A percentile compares a stretch with the other conserved stretches of the same genome.
These are phyloP conservation scores for Drosophila eohydei DNA, from an alignment of 2,888 invertebrate species.

Conservation along the genomic window DNA sequence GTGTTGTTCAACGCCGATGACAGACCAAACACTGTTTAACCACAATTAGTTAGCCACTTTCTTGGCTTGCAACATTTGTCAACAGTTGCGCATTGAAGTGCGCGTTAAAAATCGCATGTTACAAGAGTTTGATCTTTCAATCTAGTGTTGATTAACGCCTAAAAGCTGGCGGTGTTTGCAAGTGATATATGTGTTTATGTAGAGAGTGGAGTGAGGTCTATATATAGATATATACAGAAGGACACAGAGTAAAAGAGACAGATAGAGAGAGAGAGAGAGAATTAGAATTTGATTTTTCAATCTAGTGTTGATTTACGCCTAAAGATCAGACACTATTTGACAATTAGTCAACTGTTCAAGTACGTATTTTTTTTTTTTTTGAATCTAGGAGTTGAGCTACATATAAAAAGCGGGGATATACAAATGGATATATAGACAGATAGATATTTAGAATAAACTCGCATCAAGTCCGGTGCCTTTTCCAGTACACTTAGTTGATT, in stretches of 20 bases:
- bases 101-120: conserved; percentile 15
- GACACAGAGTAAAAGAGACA: neutral
- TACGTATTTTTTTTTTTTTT: neutral
- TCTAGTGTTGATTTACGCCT: neutral
- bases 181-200: neutral
- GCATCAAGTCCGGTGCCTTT: neutral
- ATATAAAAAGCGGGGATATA: conserved; percentile 1
- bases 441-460: conserved; percentile 1
- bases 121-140: conserved; percentile 33
- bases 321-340: neutral
- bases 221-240: neutral
- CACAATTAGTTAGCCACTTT: neutral
- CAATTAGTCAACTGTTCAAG: neutral
- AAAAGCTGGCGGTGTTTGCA: neutral
- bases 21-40: neutral
- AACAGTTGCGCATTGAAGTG: neutral
- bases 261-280: too few relatives aligned
- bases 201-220: neutral
- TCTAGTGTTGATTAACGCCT: conserved; percentile 8
- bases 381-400: neutral
- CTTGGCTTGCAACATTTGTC: conserved; percentile 9
- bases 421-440: neutral
- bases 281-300: conserved; percentile 19
- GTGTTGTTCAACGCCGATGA: conserved; percentile 26
- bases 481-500: conserved; percentile 39